Percentiles rank a stretch among this genome's conserved stretches.
Conservation (phyloP, 2,888 invertebrate species). For the Phaonia tiefii region DNA sequence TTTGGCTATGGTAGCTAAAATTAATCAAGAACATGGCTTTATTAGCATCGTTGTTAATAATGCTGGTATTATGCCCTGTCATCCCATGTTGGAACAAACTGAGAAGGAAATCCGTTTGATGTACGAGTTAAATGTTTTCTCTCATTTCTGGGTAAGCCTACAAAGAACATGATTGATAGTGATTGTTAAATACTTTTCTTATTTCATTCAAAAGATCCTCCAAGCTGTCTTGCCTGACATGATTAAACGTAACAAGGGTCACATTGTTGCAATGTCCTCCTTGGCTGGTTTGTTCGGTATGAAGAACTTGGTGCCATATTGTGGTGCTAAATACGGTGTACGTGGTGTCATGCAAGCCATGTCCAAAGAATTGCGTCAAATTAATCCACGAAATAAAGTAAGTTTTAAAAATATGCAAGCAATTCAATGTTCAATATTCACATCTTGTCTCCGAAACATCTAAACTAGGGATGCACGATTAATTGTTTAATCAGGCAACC, state of each 20-base stretch:
- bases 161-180: background rate
- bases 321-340: conserved; percentile 91
- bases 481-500: too few relatives aligned
- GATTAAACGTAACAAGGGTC: conserved; percentile 88
- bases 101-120: conserved; percentile 85
- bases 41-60: conserved; percentile 91
- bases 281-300: conserved; percentile 89
- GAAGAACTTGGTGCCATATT: conserved; percentile 90
- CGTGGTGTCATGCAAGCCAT: conserved; percentile 91
- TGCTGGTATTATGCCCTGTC: conserved; percentile 93
- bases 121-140: conserved; percentile 88
- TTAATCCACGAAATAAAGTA: conserved; percentile 76
- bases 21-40: conserved; percentile 86
- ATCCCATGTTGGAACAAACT: conserved; percentile 85
- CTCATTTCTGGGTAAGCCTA: conserved; percentile 89
- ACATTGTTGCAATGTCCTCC: conserved; percentile 89
- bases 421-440: too few relatives aligned
- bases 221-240: conserved; percentile 90
- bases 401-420: conserved; percentile 54
- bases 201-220: conserved; percentile 80
- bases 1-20: conserved; percentile 83
- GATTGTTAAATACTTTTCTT: conserved; percentile 3
- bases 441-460: too few relatives aligned
- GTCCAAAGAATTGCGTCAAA: conserved; percentile 86
- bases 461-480: too few relatives aligned